Evolutionary conservation across 2,113 vertebrate genomes (phyloP).

Genomic region (Thalassarche chlororhynchos): DNA sequence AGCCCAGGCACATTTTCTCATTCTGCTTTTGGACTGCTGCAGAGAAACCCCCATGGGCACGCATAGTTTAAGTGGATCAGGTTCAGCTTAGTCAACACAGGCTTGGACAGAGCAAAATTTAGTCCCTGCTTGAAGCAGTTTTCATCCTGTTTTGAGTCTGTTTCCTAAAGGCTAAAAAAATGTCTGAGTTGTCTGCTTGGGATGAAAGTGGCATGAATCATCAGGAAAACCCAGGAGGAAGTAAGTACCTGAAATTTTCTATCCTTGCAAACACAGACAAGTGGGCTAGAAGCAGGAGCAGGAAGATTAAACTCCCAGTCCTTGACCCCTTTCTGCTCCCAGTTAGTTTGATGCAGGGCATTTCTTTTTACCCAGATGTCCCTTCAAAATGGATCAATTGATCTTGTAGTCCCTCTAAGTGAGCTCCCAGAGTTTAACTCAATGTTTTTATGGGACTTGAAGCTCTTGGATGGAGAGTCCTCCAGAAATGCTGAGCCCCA

Average conservation of each 20-base stretch:
- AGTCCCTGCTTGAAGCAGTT: neutral
- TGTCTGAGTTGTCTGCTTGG: neutral
- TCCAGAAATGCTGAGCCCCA: neutral
- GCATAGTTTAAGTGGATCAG: neutral
- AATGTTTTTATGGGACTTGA: neutral
- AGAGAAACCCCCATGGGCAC: neutral
- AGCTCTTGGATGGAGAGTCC: neutral
- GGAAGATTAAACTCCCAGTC: neutral
- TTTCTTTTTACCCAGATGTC: neutral
- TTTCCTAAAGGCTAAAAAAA: conserved; percentile 10
- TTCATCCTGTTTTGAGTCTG: neutral
- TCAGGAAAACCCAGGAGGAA: neutral
- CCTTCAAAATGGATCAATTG: neutral
- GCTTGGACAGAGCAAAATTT: neutral
- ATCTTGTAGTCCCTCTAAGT: neutral
- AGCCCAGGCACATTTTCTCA: neutral
- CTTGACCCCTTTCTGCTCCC: neutral
- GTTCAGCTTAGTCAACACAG: neutral
- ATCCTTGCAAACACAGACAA: neutral
- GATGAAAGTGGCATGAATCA: neutral
- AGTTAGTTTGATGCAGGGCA: neutral
- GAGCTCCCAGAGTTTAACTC: neutral
- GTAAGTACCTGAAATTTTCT: neutral
- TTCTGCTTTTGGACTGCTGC: neutral
- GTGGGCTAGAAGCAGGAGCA: neutral